These are phyloP conservation scores for Poicephalus gulielmi DNA, from an alignment of 2,113 vertebrate genomes.

Conservation along the genomic window DNA sequence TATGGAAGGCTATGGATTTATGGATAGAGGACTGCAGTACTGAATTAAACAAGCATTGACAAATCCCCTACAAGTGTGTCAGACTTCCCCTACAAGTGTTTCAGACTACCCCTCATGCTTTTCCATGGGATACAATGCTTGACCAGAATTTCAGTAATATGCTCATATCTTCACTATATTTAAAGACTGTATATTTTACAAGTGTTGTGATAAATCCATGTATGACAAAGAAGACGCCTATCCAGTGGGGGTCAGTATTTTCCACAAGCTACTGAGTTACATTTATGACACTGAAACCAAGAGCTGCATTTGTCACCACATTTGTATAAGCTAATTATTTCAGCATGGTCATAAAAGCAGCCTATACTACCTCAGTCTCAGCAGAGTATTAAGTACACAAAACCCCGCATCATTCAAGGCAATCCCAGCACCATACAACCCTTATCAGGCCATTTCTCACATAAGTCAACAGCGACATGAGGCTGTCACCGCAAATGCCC, in stretches of 20 bases:
- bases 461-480: rapidly evolving
- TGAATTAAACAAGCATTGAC: not conserved
- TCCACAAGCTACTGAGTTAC: not conserved
- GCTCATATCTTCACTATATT: not conserved
- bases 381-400: not conserved
- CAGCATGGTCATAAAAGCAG: not conserved
- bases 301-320: not conserved
- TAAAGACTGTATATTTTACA: not conserved
- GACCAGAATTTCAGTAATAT: not conserved
- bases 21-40: not conserved
- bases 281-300: not conserved
- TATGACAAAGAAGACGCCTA: not conserved
- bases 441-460: not conserved
- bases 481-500: not conserved
- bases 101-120: not conserved
- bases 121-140: not conserved
- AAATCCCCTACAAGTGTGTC: not conserved
- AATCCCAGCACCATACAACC: not conserved
- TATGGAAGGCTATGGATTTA: not conserved
- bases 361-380: not conserved
- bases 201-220: not conserved
- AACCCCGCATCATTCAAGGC: not conserved
- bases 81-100: not conserved
- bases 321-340: not conserved
- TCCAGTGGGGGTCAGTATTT: not conserved